Conservation (phyloP, 2,113 vertebrate species). For the Apodemus sylvaticus region DNA sequence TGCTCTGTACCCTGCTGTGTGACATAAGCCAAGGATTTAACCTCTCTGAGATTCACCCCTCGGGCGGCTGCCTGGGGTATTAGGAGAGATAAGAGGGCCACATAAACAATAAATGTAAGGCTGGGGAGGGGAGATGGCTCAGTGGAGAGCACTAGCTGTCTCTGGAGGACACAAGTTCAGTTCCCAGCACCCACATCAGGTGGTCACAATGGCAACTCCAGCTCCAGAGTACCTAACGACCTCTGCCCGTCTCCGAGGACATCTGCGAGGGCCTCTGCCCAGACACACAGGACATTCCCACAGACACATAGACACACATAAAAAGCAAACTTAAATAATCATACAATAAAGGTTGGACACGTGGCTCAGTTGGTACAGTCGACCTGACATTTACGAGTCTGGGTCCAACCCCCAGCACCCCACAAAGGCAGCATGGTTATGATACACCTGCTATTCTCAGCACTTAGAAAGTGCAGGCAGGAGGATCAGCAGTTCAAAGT, state of each 20-base stretch:
- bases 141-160: background rate
- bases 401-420: no score
- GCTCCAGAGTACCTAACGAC: background rate
- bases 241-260: background rate
- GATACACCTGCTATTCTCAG: background rate
- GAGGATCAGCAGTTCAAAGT: background rate
- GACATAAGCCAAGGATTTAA: background rate
- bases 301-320: background rate
- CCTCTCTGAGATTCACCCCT: background rate
- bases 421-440: background rate
- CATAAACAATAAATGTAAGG: background rate
- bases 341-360: background rate
- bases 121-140: background rate
- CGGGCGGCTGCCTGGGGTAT: background rate
- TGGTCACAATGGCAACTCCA: background rate
- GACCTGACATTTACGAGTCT: background rate
- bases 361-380: background rate
- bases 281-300: background rate
- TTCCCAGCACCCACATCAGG: background rate
- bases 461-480: no score
- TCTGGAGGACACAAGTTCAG: background rate
- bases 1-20: background rate
- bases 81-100: background rate
- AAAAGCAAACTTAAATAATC: background rate
- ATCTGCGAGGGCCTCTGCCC: background rate